A percentile compares a stretch with the other conserved stretches of the same genome.
Evolutionary conservation across 2,113 vertebrate species (phyloP).

Genomic region (Actenoides hombroni): DNA sequence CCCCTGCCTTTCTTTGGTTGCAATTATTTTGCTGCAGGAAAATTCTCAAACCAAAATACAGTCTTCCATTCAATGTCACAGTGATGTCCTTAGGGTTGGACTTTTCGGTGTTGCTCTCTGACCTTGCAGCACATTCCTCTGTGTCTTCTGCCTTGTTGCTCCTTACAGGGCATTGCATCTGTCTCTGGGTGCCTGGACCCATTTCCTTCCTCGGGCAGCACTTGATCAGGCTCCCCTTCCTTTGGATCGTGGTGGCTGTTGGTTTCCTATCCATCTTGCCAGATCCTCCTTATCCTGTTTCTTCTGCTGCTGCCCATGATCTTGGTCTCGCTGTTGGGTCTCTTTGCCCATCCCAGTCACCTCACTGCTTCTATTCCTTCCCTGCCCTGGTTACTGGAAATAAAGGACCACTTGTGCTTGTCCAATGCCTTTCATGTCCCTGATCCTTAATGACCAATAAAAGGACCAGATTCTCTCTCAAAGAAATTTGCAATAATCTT

Average conservation of each 20-base stretch:
- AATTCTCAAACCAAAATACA: background rate
- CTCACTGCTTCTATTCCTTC: background rate
- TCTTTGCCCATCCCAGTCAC: background rate
- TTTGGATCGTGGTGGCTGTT: background rate
- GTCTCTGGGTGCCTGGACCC: background rate
- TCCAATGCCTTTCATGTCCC: background rate
- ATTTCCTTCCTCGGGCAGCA: background rate
- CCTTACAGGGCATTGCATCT: background rate
- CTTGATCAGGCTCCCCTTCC: background rate
- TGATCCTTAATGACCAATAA: background rate
- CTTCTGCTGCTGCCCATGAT: background rate
- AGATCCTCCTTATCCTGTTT: background rate
- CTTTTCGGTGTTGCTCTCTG: background rate
- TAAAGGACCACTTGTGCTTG: background rate
- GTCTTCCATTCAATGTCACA: background rate
- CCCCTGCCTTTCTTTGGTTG: background rate
- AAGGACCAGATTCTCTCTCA: background rate
- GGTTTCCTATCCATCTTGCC: background rate
- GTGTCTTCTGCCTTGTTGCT: background rate
- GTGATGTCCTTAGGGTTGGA: slow-evolving; percentile 12
- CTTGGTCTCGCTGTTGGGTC: background rate
- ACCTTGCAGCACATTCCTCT: slow-evolving; percentile 33
- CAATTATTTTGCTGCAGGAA: background rate
- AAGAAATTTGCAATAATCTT: background rate
- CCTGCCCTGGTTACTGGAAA: background rate